phyloP scores from a whole-genome alignment of 2,113 vertebrate species.

The Phoxinus phoxinus region DNA sequence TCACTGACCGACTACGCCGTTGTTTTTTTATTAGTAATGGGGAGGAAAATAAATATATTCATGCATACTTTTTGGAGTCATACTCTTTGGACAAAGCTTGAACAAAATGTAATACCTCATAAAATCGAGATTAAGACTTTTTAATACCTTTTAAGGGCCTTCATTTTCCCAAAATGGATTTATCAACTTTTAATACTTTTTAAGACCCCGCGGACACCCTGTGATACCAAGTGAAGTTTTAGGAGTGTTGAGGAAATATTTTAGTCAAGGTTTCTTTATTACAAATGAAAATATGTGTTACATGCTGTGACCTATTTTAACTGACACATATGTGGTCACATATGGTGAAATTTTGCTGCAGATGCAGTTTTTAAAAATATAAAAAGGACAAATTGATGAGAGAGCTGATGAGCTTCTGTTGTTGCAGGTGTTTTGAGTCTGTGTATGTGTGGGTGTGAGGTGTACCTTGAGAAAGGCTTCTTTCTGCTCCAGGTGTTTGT shows the following conservation, averaged over 20 bases:
- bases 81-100: no score
- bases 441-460: neutral
- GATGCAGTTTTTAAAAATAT: neutral
- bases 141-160: no score
- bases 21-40: no score
- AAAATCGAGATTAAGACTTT: no score
- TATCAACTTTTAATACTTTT: no score
- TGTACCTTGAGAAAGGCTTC: slow-evolving; percentile 90
- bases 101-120: no score
- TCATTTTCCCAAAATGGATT: no score
- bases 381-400: neutral
- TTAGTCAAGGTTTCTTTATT: neutral
- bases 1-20: no score
- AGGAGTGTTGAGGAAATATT: neutral
- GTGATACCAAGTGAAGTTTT: neutral
- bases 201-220: no score
- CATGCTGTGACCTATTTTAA: neutral
- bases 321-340: slow-evolving; percentile 11
- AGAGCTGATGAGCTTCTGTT: neutral
- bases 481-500: slow-evolving; percentile 98
- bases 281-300: neutral
- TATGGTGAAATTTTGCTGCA: slow-evolving; percentile 10
- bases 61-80: no score
- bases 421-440: neutral
- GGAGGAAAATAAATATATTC: no score